A percentile compares a stretch with the other conserved stretches of the same genome.
These are phyloP conservation scores for Linurgus olivaceus DNA, from an alignment of 2,797 vertebrate genomes.

Conservation along the genomic window DNA sequence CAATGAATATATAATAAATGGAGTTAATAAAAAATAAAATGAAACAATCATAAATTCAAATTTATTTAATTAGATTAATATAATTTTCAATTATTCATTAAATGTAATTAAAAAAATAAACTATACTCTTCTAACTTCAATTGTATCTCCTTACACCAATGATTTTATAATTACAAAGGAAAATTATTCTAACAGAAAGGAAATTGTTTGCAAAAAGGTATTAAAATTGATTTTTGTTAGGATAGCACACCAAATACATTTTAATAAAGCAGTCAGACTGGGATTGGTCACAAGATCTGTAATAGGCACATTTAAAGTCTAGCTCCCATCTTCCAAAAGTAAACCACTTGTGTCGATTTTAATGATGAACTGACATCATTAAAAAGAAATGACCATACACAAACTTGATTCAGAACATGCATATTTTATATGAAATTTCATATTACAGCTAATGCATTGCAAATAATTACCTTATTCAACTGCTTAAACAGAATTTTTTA, in stretches of 20 bases:
- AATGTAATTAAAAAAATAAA: constrained; percentile 41
- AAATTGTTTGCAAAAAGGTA: constrained; percentile 51
- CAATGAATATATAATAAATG: neutral
- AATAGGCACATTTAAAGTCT: constrained; percentile 35
- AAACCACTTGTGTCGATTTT: constrained; percentile 35
- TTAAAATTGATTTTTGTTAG: constrained; percentile 50
- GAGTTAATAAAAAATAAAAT: constrained; percentile 31
- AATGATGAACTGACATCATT: constrained; percentile 54
- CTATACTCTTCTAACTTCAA: constrained; percentile 3
- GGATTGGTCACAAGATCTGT: constrained; percentile 1
- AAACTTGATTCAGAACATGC: constrained; percentile 1
- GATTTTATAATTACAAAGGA: constrained; percentile 63
- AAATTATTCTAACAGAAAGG: constrained; percentile 34
- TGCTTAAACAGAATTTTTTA: constrained; percentile 23
- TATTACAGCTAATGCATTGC: constrained; percentile 36
- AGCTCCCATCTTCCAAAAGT: constrained; percentile 20
- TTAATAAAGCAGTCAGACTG: constrained; percentile 49
- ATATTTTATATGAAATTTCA: constrained; percentile 32
- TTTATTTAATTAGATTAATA: constrained; percentile 37
- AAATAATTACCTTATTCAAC: constrained; percentile 61
- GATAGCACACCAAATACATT: constrained; percentile 22
- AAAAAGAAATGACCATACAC: constrained; percentile 34
- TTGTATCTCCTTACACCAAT: constrained; percentile 5
- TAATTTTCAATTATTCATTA: constrained; percentile 55
- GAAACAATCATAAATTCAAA: constrained; percentile 13